Percentiles rank a stretch among this genome's conserved stretches.
Conservation (phyloP, 1,140 invertebrate genomes). For the Leptoteleia sp. region DNA sequence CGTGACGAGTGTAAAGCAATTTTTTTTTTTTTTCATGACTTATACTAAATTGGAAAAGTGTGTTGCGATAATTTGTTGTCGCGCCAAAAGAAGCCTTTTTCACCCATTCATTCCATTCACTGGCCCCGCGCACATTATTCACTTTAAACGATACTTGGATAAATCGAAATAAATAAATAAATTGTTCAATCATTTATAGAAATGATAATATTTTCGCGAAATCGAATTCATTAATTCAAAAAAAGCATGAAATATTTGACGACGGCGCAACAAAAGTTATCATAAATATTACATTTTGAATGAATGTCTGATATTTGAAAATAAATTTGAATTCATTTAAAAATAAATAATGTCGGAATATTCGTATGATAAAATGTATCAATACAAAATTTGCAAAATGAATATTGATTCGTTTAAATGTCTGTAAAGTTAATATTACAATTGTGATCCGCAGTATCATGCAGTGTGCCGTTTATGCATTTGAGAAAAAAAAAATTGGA, state of each 20-base stretch:
- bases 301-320: slow-evolving; percentile 60
- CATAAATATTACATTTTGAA: slow-evolving; percentile 57
- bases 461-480: slow-evolving; percentile 54
- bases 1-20: too few species aligned
- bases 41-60: neutral
- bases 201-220: slow-evolving; percentile 30
- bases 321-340: slow-evolving; percentile 59
- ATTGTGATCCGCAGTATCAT: slow-evolving; percentile 43
- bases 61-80: neutral
- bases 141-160: slow-evolving; percentile 6
- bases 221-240: slow-evolving; percentile 36
- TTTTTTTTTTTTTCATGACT: too few species aligned
- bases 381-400: slow-evolving; percentile 59
- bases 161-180: slow-evolving; percentile 21
- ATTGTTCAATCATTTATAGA: slow-evolving; percentile 30
- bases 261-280: slow-evolving; percentile 51
- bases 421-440: slow-evolving; percentile 58
- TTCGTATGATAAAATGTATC: slow-evolving; percentile 53
- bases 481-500: slow-evolving; percentile 22
- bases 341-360: slow-evolving; percentile 55
- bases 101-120: neutral
- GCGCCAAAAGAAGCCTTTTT: neutral
- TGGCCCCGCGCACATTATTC: slow-evolving; percentile 5
- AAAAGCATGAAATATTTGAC: slow-evolving; percentile 44
- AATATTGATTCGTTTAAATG: slow-evolving; percentile 55